phyloP scores from a whole-genome alignment of 2,888 invertebrate species.

The Leptarthrus brevirostris region DNA sequence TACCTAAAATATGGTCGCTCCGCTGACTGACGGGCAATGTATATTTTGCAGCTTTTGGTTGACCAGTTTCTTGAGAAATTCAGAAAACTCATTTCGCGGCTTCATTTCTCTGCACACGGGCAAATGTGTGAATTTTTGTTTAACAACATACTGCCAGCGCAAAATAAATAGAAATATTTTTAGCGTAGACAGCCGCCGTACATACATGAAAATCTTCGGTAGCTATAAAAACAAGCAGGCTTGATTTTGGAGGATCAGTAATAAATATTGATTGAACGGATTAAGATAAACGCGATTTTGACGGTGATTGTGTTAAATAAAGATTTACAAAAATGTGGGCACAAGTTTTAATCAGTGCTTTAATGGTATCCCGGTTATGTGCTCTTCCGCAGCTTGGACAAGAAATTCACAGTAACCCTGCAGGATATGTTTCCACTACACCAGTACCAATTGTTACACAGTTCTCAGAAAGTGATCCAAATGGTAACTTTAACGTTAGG shows the following conservation, averaged over 20 bases:
- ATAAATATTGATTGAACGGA: neutral
- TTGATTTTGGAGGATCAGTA: slow-evolving; percentile 3
- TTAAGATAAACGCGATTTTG: neutral
- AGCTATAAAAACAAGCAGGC: slow-evolving; percentile 25
- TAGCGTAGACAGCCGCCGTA: neutral
- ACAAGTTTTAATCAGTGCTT: neutral
- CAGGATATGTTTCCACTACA: slow-evolving; percentile 59
- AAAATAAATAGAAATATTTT: slow-evolving; percentile 33
- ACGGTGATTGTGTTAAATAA: neutral
- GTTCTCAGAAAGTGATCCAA: slow-evolving; percentile 66
- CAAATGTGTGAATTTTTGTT: slow-evolving; percentile 33
- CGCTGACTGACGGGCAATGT: neutral
- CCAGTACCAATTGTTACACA: slow-evolving; percentile 68
- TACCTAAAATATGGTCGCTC: slow-evolving; percentile 4
- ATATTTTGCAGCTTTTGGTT: neutral
- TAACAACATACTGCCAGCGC: slow-evolving; percentile 13
- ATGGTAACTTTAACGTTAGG: slow-evolving; percentile 69
- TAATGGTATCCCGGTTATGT: neutral
- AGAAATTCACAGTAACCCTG: slow-evolving; percentile 49
- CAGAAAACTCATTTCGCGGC: neutral
- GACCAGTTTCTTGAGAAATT: slow-evolving; percentile 25
- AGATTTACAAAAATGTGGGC: slow-evolving; percentile 10
- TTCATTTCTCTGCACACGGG: neutral
- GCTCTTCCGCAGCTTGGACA: slow-evolving; percentile 16
- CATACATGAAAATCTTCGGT: neutral